Conservation (phyloP, 2,888 invertebrate genomes). For the Opisthograptis luteolata region DNA sequence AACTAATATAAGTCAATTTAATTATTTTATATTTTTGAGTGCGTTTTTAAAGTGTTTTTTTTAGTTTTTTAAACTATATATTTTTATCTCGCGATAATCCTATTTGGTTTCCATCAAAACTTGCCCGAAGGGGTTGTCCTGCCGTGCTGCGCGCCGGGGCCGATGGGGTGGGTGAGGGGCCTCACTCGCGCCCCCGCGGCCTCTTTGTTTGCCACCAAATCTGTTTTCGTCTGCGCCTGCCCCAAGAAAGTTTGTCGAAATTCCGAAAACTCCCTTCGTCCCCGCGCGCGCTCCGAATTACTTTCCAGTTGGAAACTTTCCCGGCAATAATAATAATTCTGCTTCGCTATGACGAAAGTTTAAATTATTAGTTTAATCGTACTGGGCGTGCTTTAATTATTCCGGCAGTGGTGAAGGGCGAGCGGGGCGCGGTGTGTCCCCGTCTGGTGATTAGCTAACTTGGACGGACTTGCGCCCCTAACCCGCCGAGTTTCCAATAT, state of each 20-base stretch:
- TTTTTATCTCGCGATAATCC: conserved; percentile 76
- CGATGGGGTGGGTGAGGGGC: conserved; percentile 28
- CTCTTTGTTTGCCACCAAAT: conserved; percentile 78
- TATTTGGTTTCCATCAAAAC: conserved; percentile 82
- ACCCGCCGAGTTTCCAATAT: conserved; percentile 55
- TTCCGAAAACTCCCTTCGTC: conserved; percentile 62
- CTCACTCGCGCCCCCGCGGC: conserved; percentile 37
- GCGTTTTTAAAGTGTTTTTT: too few relatives aligned
- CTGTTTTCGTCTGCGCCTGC: conserved; percentile 73
- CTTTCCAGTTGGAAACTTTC: conserved; percentile 79
- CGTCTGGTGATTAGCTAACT: conserved; percentile 59
- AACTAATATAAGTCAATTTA: too few relatives aligned
- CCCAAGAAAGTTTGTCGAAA: conserved; percentile 70
- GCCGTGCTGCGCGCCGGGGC: conserved; percentile 35
- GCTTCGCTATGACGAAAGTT: conserved; percentile 79
- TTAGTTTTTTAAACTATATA: too few relatives aligned
- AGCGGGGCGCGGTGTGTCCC: conserved; percentile 42
- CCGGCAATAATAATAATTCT: conserved; percentile 79
- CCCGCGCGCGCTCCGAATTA: conserved; percentile 63
- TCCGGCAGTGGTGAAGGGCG: conserved; percentile 36
- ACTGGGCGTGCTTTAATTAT: conserved; percentile 76
- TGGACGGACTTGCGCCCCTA: conserved; percentile 44
- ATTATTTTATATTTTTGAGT: too few relatives aligned
- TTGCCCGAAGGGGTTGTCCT: conserved; percentile 70
- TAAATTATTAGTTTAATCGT: conserved; percentile 82